Percentiles rank a stretch among this genome's conserved stretches.
Evolutionary conservation across 2,888 invertebrate species (phyloP).

Genomic region (Tipula confusa): DNA sequence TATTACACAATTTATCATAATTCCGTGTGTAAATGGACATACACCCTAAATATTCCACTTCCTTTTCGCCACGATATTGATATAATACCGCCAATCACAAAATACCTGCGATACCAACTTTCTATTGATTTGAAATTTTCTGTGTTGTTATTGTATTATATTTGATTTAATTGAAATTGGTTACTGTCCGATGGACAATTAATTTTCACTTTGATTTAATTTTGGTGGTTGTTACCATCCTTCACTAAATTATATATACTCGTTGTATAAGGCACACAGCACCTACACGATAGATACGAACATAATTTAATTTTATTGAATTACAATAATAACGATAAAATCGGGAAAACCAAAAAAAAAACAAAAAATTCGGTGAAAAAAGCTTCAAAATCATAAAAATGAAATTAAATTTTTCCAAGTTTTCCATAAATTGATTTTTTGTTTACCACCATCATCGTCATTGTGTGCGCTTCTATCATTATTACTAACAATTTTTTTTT

Average conservation of each 20-base stretch:
- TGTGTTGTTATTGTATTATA: neutral
- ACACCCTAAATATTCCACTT: neutral
- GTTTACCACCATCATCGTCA: neutral
- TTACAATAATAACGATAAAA: neutral
- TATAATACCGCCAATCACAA: too few relatives aligned
- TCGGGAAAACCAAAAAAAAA: neutral
- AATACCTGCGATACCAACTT: neutral
- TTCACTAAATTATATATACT: neutral
- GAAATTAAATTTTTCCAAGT: constrained; percentile 6
- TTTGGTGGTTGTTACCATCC: neutral
- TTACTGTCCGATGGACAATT: neutral
- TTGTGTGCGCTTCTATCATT: neutral
- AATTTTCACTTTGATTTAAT: neutral
- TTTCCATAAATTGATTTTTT: neutral
- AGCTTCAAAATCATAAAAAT: neutral
- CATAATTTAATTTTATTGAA: constrained; percentile 12
- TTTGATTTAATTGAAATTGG: constrained; percentile 1
- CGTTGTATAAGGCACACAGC: neutral
- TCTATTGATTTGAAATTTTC: neutral
- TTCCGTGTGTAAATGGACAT: neutral
- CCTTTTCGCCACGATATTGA: too few relatives aligned
- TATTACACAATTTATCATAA: neutral
- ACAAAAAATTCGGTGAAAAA: neutral
- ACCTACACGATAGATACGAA: neutral
- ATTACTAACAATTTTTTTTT: neutral